Evolutionary conservation across 2,888 invertebrate genomes (phyloP).

Genomic region (Chrysodeixis includens): DNA sequence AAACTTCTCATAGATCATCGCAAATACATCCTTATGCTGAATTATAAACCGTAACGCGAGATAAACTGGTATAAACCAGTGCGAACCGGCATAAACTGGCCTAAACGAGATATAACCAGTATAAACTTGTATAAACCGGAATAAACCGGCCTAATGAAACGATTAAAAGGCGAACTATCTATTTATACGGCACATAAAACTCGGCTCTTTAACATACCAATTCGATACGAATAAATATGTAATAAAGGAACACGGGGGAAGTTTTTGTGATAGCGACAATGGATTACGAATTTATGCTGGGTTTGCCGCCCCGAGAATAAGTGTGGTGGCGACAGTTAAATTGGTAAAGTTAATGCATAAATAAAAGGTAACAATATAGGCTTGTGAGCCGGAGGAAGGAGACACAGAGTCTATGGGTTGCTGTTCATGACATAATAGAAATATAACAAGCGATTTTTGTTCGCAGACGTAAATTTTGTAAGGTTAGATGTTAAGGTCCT

Average conservation of each 20-base stretch:
- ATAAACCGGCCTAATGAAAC: conserved; percentile 65
- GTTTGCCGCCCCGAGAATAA: conserved; percentile 50
- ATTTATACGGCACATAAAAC: conserved; percentile 59
- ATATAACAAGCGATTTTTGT: background rate
- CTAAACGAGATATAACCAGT: conserved; percentile 51
- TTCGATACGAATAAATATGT: conserved; percentile 67
- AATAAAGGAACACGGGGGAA: conserved; percentile 64
- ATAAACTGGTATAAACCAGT: conserved; percentile 50
- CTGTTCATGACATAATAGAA: background rate
- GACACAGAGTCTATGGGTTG: background rate
- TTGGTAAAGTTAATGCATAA: conserved; percentile 87
- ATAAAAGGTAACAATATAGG: conserved; percentile 85
- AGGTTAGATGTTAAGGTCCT: background rate
- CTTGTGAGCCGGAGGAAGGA: conserved; percentile 32
- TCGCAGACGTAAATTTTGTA: background rate
- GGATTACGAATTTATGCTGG: conserved; percentile 71
- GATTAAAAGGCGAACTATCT: conserved; percentile 69
- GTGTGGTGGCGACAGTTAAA: conserved; percentile 79
- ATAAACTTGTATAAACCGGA: background rate
- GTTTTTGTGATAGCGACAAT: conserved; percentile 66
- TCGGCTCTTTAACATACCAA: conserved; percentile 75
- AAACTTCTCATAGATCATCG: conserved; percentile 50
- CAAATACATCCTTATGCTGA: conserved; percentile 56
- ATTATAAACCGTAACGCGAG: conserved; percentile 58
- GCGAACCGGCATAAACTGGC: conserved; percentile 21